Conservation (phyloP, 37 sponge, comb jelly and placozoan genomes). For the Cladorhizidae sp. region DNA sequence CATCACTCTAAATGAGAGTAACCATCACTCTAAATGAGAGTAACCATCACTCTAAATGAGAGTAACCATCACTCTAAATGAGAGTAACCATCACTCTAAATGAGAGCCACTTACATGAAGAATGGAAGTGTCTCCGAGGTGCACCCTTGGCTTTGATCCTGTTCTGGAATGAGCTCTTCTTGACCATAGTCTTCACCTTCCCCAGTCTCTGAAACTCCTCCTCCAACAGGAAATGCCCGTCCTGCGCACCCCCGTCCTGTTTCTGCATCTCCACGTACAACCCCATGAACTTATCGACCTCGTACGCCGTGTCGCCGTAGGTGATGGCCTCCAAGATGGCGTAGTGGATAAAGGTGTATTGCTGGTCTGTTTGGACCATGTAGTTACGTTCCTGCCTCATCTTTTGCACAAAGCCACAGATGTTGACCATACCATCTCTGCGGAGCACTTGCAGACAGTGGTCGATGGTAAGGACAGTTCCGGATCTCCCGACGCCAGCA, state of each 20-base stretch:
- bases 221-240: background rate
- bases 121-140: slow-evolving; percentile 14
- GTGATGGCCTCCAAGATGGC: slow-evolving; percentile 78
- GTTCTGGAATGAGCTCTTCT: slow-evolving; percentile 36
- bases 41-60: too few relatives aligned
- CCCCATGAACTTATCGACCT: slow-evolving; percentile 13
- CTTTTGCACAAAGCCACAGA: slow-evolving; percentile 49
- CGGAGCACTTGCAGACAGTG: slow-evolving; percentile 59
- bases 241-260: background rate
- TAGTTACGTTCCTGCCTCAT: slow-evolving; percentile 73
- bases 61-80: too few relatives aligned
- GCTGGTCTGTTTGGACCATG: slow-evolving; percentile 82
- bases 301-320: slow-evolving; percentile 62
- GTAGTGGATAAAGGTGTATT: slow-evolving; percentile 83
- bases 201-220: slow-evolving; percentile 50
- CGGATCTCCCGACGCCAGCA: slow-evolving; percentile 83
- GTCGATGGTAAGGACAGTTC: slow-evolving; percentile 72
- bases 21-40: too few relatives aligned
- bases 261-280: slow-evolving; percentile 10
- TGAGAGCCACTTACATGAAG: slow-evolving; percentile 31
- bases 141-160: slow-evolving; percentile 28
- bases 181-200: slow-evolving; percentile 45
- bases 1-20: too few relatives aligned
- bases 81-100: too few relatives aligned
- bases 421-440: slow-evolving; percentile 47